Evolutionary conservation across 2,113 vertebrate species (phyloP).

Genomic region (Mobula birostris): DNA sequence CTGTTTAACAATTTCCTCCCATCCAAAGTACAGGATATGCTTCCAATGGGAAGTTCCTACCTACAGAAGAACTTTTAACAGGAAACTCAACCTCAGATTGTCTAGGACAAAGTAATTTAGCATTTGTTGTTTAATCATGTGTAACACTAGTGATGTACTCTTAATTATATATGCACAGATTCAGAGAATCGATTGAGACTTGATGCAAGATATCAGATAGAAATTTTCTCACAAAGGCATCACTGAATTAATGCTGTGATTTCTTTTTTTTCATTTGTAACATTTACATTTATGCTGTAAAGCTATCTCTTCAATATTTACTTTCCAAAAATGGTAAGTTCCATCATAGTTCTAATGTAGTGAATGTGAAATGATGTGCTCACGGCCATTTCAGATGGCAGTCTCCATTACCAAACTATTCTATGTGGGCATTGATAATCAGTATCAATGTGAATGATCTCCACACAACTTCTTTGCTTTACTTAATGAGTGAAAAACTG

Average conservation of each 20-base stretch:
- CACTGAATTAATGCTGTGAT: not conserved
- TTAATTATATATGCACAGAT: not conserved
- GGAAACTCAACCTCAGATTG: constrained; percentile 1
- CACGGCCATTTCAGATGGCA: not conserved
- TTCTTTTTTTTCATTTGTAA: not conserved
- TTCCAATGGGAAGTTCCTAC: constrained; percentile 25
- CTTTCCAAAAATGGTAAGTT: not conserved
- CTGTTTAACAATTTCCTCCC: constrained; percentile 19
- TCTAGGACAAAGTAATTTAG: not conserved
- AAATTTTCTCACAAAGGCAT: not conserved
- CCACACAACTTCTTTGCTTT: not conserved
- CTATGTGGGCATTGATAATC: not conserved
- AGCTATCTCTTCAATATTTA: not conserved
- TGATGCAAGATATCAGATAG: not conserved
- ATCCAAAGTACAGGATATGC: not conserved
- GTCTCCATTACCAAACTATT: not conserved
- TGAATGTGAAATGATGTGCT: not conserved
- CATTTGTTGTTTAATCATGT: not conserved
- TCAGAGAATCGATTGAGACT: not conserved
- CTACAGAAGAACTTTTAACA: constrained; percentile 13
- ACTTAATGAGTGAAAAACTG: not conserved
- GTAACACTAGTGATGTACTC: not conserved
- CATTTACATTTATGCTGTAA: not conserved
- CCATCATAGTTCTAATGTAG: not conserved
- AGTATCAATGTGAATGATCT: not conserved